Evolutionary conservation across 2,113 vertebrate genomes (phyloP), one percentile per base, ranked within the genome.

Genomic region (Morone chrysops): DNA sequence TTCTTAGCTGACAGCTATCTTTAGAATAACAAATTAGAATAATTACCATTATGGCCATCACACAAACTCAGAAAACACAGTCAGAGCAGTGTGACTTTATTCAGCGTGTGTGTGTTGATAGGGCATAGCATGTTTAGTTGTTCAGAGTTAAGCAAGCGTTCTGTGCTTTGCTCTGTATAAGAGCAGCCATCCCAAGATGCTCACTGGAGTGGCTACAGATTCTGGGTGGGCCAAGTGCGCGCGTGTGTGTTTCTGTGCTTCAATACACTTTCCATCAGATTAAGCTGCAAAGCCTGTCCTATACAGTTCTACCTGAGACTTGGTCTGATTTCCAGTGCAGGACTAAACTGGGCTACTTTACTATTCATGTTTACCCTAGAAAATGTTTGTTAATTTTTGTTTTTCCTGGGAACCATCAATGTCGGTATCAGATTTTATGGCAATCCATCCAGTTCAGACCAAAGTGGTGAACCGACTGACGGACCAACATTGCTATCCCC

Each of bases 211-310:
- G 82, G 75, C 88, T 80, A 56, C 83, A 87, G n/a, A 87, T 86
- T 87, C 88, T 91, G 86, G 78, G 87, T 89, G 90, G 83, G 82
- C 90, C 47, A 12, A 61, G 63, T 67, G 25, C 10, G 6, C 47
- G n/a, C 56, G 43, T 36, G 70, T 68, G 18, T 48, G 57, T 43
- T 63, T 80, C 25, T 86, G 65, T 75, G 79, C 87, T 86, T 88
- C 76, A 89, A 81, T 80, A 87, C 80, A 71, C 87, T 87, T 89
- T 87, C 78, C 88, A 90, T 90, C 87, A 81, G 78, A 91, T 91
- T 93, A 90, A 63, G 78, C 85, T 60, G 73, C 83, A 85, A 70
- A 80, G 65, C n/a, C 67, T 78, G 68, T 80, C 38, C 56, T 87
- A 36, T 78, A 81, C 53, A 57, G 59, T 61, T 83, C 57, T 50